phyloP scores from a whole-genome alignment of 2,113 vertebrate genomes.

The Ailurus styani region DNA sequence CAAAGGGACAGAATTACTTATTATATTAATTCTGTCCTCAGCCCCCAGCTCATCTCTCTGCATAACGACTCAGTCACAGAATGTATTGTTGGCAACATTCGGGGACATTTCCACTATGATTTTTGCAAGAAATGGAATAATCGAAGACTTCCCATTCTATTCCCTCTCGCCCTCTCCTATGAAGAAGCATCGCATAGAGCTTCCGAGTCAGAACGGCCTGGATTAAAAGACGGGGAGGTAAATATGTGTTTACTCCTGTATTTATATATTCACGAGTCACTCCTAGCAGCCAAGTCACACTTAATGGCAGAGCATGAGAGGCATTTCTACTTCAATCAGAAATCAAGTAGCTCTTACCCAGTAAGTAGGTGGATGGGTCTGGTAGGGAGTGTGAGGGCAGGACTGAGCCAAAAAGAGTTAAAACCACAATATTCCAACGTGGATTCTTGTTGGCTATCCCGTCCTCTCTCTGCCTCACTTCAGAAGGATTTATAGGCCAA shows the following conservation, averaged over 20 bases:
- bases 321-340: background rate
- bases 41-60: constrained; percentile 64
- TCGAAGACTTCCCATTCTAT: background rate
- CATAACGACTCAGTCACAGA: constrained; percentile 72
- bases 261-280: background rate
- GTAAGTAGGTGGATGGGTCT: background rate
- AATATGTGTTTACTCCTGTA: background rate
- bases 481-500: constrained; percentile 20
- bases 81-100: constrained; percentile 32
- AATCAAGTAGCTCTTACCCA: background rate
- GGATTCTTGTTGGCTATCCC: background rate
- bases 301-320: background rate
- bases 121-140: background rate
- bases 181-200: background rate
- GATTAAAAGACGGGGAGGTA: background rate
- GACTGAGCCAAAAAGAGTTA: background rate
- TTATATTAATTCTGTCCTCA: constrained; percentile 79
- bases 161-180: background rate
- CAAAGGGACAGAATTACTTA: constrained; percentile 79
- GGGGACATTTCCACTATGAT: background rate
- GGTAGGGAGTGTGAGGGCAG: background rate
- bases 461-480: background rate
- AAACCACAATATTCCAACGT: background rate
- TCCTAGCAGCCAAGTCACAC: background rate
- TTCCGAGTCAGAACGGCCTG: background rate